Evolutionary conservation across 2,888 invertebrate species (phyloP).

Genomic region (Papilio gigon): DNA sequence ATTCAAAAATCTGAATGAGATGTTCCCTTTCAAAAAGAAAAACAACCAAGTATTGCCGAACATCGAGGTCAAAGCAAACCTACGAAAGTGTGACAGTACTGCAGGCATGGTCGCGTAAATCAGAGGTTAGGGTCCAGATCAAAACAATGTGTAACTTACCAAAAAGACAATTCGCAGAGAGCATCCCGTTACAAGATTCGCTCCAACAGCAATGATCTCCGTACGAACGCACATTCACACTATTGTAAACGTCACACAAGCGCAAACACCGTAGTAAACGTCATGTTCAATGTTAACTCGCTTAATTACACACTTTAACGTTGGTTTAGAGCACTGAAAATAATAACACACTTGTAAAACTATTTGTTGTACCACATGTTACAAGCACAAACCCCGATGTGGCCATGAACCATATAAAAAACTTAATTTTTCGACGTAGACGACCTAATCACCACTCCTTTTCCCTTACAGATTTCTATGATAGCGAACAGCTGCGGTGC

Average conservation of each 20-base stretch:
- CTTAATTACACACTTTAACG: conserved; percentile 72
- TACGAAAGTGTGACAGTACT: conserved; percentile 52
- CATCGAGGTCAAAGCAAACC: conserved; percentile 66
- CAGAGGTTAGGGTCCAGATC: conserved; percentile 45
- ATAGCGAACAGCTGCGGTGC: conserved; percentile 79
- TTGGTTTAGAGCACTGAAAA: conserved; percentile 65
- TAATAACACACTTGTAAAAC: conserved; percentile 65
- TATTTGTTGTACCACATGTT: conserved; percentile 63
- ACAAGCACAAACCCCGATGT: conserved; percentile 60
- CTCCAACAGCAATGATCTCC: conserved; percentile 78
- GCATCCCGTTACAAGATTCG: conserved; percentile 79
- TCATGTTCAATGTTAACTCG: conserved; percentile 78
- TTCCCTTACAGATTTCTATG: conserved; percentile 80
- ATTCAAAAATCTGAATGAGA: conserved; percentile 26
- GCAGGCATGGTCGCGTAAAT: conserved; percentile 57
- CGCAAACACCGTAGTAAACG: conserved; percentile 75
- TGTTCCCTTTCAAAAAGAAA: conserved; percentile 62
- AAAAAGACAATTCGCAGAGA: conserved; percentile 67
- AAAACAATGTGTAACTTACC: conserved; percentile 60
- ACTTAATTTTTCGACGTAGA: conserved; percentile 74
- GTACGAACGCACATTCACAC: conserved; percentile 67
- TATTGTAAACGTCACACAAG: conserved; percentile 77
- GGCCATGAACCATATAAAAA: conserved; percentile 75
- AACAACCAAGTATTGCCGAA: conserved; percentile 54
- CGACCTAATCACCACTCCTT: conserved; percentile 82